Base-by-base conservation (phyloP, 2,888 invertebrate species). In the Ferdinandea cuprea region DNA sequence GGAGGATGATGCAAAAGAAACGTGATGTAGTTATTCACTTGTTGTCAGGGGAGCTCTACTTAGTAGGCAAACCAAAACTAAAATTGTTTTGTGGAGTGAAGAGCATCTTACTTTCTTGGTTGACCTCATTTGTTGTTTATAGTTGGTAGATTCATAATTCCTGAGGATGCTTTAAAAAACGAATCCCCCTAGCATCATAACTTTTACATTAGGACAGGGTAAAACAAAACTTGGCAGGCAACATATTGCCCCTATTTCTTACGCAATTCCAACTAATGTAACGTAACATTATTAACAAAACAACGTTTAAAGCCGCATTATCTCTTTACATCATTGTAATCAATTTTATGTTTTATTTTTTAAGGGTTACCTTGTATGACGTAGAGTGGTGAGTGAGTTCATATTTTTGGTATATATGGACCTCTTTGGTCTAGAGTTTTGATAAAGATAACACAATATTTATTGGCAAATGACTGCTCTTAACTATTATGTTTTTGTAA, bases 181-280 rank as follows among this genome's bases (percentile, higher is more conserved):
- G n/a, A n/a, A n/a, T n/a, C n/a, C n/a, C 2, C 2, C 25, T 25
- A 2, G 25, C 25, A 5, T 25, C 5, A 5, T 13, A 37, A 6
- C 7, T 13, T 2, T 37, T 13, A n/a, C 37, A 56, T 40, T 11
- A 25, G 13, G 11, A 40, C 13, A 35, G 9, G 37, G 25, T 40
- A 21, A 37, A 56, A 40, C n/a, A 40, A 40, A 21, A 1, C 56
- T 37, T 56, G n/a, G n/a, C 37, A 25, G 8, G 6, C 13, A 13
- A 35, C 54, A 54, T 11, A 32, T 21, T 35, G 2, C n/a, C 40
- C 15, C 2, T 7, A 2, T 40, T 40, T 40, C 15, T 37, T 30
- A n/a, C 11, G 11, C 52, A 15, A 52, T 52, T 11, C 11, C 8
- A 28, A 48, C 52, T 52, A 52, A 52, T 56, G 56, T 56, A 25